Conservation (phyloP, 2,888 invertebrate genomes). For the Salticus scenicus region DNA sequence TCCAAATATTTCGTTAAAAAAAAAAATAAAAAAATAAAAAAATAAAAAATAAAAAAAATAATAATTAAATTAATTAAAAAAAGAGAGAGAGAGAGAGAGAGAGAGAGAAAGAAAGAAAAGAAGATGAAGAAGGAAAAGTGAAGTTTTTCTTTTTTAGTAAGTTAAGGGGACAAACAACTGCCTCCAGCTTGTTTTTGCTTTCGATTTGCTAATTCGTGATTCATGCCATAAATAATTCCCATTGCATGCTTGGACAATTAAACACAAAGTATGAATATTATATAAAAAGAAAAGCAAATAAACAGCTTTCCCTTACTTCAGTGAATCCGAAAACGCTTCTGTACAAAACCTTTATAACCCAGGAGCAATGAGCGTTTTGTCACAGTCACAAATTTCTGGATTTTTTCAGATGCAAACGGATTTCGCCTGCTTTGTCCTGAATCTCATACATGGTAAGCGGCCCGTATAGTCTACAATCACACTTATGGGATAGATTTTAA, state of each 20-base stretch:
- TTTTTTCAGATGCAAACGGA: conserved; percentile 26
- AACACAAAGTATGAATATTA: neutral
- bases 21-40: too few relatives aligned
- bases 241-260: neutral
- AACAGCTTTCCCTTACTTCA: neutral
- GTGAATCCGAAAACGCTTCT: neutral
- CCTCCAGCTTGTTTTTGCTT: too few relatives aligned
- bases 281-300: neutral
- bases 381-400: neutral
- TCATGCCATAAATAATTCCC: neutral
- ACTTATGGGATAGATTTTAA: neutral
- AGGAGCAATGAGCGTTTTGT: neutral
- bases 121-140: too few relatives aligned
- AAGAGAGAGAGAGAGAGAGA: too few relatives aligned
- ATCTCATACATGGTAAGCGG: conserved; percentile 49
- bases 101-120: too few relatives aligned
- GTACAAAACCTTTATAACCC: neutral
- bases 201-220: too few relatives aligned
- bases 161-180: too few relatives aligned
- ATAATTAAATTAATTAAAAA: too few relatives aligned
- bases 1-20: too few relatives aligned
- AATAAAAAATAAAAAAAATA: too few relatives aligned
- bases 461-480: neutral
- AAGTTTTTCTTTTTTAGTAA: too few relatives aligned
- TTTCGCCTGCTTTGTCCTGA: conserved; percentile 29